Percentiles rank a stretch among this genome's conserved stretches.
Evolutionary conservation across 2,113 vertebrate genomes (phyloP).

Genomic region (Tachycineta bicolor): DNA sequence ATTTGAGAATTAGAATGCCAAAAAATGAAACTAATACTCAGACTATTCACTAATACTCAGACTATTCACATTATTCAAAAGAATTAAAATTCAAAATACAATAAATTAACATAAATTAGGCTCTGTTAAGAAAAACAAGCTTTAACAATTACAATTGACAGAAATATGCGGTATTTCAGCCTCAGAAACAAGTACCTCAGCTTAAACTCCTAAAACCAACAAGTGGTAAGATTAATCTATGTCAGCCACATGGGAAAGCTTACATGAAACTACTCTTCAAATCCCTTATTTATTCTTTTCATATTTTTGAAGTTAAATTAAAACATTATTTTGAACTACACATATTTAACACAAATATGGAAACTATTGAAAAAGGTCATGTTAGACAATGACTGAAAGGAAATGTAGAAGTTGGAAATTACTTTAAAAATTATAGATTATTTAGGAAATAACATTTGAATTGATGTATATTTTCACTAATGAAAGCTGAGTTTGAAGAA

Average conservation of each 20-base stretch:
- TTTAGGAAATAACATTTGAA: not conserved
- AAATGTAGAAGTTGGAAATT: not conserved
- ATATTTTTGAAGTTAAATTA: not conserved
- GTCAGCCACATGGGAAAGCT: not conserved
- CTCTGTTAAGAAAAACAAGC: not conserved
- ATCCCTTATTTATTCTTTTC: not conserved
- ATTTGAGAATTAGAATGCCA: not conserved
- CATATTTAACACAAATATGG: not conserved
- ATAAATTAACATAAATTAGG: not conserved
- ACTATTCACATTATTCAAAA: not conserved
- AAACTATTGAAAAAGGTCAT: not conserved
- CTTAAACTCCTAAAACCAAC: not conserved
- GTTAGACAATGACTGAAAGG: not conserved
- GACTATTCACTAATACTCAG: not conserved
- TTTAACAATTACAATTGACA: not conserved
- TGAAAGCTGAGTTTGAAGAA: not conserved
- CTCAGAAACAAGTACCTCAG: not conserved
- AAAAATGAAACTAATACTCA: not conserved
- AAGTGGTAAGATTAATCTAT: not conserved
- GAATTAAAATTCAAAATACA: not conserved
- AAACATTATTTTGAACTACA: not conserved
- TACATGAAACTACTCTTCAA: not conserved
- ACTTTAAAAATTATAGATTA: not conserved
- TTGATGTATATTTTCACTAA: not conserved
- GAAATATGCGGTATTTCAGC: not conserved